Conservation (phyloP, 2,888 invertebrate species). For the Noctua pronuba region DNA sequence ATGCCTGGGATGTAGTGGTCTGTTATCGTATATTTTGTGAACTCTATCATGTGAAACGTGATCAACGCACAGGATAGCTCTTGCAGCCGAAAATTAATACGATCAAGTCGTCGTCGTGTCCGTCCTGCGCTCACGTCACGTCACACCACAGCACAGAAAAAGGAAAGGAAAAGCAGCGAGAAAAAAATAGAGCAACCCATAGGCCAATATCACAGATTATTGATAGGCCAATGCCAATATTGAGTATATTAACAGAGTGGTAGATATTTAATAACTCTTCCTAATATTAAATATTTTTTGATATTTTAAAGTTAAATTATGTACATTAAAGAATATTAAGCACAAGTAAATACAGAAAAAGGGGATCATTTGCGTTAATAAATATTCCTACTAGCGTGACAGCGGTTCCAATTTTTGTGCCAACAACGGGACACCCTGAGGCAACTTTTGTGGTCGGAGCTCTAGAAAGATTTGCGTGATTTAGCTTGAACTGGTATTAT, state of each 20-base stretch:
- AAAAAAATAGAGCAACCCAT: constrained; percentile 39
- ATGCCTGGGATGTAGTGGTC: constrained; percentile 83
- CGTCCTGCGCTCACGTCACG: constrained; percentile 71
- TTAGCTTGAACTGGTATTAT: no score
- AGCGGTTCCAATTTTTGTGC: no score
- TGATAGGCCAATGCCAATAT: no score
- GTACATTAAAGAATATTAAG: no score
- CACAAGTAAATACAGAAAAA: no score
- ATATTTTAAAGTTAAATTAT: no score
- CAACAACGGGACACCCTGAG: no score
- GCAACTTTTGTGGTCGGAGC: no score
- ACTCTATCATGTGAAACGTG: constrained; percentile 89
- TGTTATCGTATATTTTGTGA: constrained; percentile 81
- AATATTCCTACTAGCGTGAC: no score
- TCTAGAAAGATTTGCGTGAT: no score
- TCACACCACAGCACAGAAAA: constrained; percentile 60
- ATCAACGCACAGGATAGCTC: constrained; percentile 80
- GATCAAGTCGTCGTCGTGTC: constrained; percentile 84
- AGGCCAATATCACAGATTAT: neutral
- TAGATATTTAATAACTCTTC: constrained; percentile 4
- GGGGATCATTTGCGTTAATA: no score
- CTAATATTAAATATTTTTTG: neutral
- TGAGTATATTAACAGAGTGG: no score
- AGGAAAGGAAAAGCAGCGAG: constrained; percentile 44
- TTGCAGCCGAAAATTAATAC: constrained; percentile 77